Evolutionary conservation across 2,113 vertebrate species (phyloP).

Genomic region (Thermophis baileyi): DNA sequence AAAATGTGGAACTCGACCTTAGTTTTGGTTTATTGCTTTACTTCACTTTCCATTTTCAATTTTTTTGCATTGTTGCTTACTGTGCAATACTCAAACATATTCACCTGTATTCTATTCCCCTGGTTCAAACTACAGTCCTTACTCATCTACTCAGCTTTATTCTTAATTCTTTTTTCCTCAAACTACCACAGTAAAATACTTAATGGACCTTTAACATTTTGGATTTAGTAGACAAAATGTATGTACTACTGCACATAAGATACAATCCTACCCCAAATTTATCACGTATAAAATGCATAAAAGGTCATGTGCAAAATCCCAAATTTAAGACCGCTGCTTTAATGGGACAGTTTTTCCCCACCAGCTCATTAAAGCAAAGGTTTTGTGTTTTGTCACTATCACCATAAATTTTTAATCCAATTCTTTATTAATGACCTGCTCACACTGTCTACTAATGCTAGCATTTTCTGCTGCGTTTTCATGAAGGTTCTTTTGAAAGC

Average conservation of each 20-base stretch:
- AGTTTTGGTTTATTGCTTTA: neutral
- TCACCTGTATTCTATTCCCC: neutral
- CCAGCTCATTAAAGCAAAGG: neutral
- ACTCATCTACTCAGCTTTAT: neutral
- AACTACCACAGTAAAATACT: neutral
- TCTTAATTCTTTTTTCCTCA: neutral
- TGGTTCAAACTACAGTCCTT: neutral
- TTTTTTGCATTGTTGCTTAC: neutral
- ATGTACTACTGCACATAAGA: neutral
- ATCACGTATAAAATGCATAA: neutral
- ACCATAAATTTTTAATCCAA: neutral
- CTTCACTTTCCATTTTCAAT: neutral
- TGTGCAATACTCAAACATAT: neutral
- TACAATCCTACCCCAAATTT: neutral
- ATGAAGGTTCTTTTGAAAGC: neutral
- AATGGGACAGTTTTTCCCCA: neutral
- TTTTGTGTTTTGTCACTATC: neutral
- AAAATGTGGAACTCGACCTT: neutral
- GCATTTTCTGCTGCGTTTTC: neutral
- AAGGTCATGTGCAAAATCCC: neutral
- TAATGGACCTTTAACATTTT: neutral
- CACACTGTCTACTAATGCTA: neutral
- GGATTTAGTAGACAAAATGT: neutral
- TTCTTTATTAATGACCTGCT: neutral
- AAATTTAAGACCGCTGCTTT: neutral